Base-by-base conservation (phyloP, 2,888 invertebrate genomes). In the Malthinus flaveolus region DNA sequence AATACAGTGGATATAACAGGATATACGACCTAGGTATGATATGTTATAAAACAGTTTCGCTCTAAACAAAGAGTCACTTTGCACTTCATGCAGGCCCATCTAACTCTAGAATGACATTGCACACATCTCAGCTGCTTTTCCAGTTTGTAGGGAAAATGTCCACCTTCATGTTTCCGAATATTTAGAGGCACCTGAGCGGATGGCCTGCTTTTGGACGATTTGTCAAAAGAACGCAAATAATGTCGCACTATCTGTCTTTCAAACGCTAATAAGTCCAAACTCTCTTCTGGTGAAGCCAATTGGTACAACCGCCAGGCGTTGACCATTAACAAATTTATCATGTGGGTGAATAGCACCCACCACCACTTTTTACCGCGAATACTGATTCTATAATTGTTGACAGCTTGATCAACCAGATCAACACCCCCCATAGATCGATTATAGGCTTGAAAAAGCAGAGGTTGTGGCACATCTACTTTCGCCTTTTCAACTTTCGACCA, bases 281-380 rank as follows among this genome's bases (percentile, higher is more conserved):
- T 36, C n/a, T 47, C 13, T 1, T 12, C 32, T 1, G 47, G 33
- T 9, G n/a, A n/a, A n/a, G n/a, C n/a, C 11, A 42, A 23, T 12
- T 12, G 13, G 23, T 45, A 32, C 10, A 45, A 5, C n/a, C n/a
- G 5, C 59, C 54, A 59, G n/a, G 59, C 49, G 37, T 59, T 54
- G 7, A 45, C 46, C 6, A 49, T 34, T 31, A 13, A 6, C 4
- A 45, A 9, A 36, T 59, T 55, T 32, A 49, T 2, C 46, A 55
- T 49, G 32, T 59, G 54, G 10, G 57, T 61, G 12, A 42, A 57
- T 12, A 50, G 32, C n/a, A 45, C 32, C 49, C 57, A 57, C 44
- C 56, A 61, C 57, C 52, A 52, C 44, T 60, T 48, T 42, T 60
- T 60, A 37, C 53, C 57, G 5, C 23, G 23, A 42, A 60, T 60